These are phyloP conservation scores for Cybosia mesomella DNA, from an alignment of 2,888 invertebrate species.

Conservation along the genomic window DNA sequence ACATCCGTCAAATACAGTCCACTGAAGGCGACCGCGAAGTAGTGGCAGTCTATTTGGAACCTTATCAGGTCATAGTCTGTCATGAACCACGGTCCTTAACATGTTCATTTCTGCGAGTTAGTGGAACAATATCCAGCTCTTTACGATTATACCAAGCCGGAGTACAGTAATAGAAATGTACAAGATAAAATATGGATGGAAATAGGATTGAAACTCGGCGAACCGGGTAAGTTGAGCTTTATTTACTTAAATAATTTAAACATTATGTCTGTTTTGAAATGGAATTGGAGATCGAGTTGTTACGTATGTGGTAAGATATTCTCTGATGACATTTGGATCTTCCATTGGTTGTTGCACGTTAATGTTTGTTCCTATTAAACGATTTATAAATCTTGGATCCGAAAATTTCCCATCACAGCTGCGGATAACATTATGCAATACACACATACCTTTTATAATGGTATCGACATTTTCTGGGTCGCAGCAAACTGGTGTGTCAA, in stretches of 20 bases:
- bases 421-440: slow-evolving; percentile 31
- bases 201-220: slow-evolving; percentile 35
- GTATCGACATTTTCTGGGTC: slow-evolving; percentile 20
- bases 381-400: not conserved
- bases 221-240: slow-evolving; percentile 23
- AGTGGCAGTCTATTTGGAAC: no score
- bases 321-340: slow-evolving; percentile 2
- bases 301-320: slow-evolving; percentile 16
- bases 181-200: slow-evolving; percentile 39
- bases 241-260: slow-evolving; percentile 28
- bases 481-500: slow-evolving; percentile 20
- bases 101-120: slow-evolving; percentile 30
- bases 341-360: slow-evolving; percentile 3
- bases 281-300: slow-evolving; percentile 18
- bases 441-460: slow-evolving; percentile 28
- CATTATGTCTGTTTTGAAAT: slow-evolving; percentile 21
- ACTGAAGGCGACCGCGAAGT: no score
- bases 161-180: slow-evolving; percentile 38
- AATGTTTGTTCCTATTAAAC: not conserved
- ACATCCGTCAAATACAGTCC: no score
- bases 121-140: slow-evolving; percentile 31
- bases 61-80: no score
- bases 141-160: slow-evolving; percentile 34
- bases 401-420: slow-evolving; percentile 27
- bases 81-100: no score